phyloP scores from a whole-genome alignment of 2,888 invertebrate genomes.

The Diarsia mendica region DNA sequence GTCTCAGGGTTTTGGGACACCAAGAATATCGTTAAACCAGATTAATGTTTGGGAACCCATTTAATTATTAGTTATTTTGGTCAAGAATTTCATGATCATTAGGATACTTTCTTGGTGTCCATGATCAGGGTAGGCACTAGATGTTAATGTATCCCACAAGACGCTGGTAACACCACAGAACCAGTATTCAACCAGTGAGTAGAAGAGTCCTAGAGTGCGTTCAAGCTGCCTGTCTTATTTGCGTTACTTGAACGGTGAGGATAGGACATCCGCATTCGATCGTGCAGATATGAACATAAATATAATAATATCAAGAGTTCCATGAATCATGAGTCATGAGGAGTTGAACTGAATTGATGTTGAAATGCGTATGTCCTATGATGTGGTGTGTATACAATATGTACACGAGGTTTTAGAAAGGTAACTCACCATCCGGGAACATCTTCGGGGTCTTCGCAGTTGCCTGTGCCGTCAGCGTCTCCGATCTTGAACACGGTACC shows the following conservation, averaged over 20 bases:
- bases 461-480: slow-evolving; percentile 96
- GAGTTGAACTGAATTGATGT: slow-evolving; percentile 33
- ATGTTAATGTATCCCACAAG: slow-evolving; percentile 79
- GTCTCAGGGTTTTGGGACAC: slow-evolving; percentile 69
- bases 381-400: slow-evolving; percentile 60
- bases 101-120: slow-evolving; percentile 62
- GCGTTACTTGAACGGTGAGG: slow-evolving; percentile 80
- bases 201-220: slow-evolving; percentile 77
- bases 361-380: slow-evolving; percentile 63
- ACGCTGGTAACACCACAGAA: slow-evolving; percentile 79
- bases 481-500: slow-evolving; percentile 99
- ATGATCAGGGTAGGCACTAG: slow-evolving; percentile 67
- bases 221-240: slow-evolving; percentile 79
- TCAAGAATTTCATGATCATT: slow-evolving; percentile 31
- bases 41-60: slow-evolving; percentile 46
- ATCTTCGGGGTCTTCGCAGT: slow-evolving; percentile 98
- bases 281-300: slow-evolving; percentile 31
- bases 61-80: slow-evolving; percentile 45
- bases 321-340: slow-evolving; percentile 26
- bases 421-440: slow-evolving; percentile 97
- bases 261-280: slow-evolving; percentile 73
- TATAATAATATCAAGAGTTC: slow-evolving; percentile 30
- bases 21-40: slow-evolving; percentile 54
- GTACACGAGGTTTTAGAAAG: slow-evolving; percentile 50
- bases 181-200: slow-evolving; percentile 81